Evolutionary conservation across 2,888 invertebrate species (phyloP).

Genomic region (Trachelus stipa): DNA sequence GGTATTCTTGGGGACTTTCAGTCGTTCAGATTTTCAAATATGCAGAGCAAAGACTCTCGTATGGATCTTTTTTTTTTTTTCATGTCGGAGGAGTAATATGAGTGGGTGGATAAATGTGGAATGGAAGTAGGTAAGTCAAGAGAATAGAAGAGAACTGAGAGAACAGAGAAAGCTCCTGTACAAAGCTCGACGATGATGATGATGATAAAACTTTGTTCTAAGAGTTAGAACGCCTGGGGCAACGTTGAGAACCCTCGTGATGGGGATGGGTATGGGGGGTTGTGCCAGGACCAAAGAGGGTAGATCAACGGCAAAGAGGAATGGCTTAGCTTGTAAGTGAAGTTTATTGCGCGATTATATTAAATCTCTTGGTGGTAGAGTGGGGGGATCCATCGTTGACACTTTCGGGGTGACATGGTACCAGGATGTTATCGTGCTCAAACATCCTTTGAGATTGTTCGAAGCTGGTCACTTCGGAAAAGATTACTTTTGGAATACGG

Average conservation of each 20-base stretch:
- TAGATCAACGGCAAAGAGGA: background rate
- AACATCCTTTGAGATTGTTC: slow-evolving; percentile 23
- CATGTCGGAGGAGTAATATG: background rate
- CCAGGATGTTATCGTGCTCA: slow-evolving; percentile 32
- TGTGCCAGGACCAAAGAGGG: background rate
- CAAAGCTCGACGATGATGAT: slow-evolving; percentile 4
- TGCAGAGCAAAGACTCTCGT: background rate
- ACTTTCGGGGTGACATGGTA: background rate
- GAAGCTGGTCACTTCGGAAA: background rate
- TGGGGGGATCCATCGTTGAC: background rate
- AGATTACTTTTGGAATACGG: slow-evolving; percentile 12
- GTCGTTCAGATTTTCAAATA: background rate
- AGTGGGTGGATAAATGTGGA: slow-evolving; percentile 14
- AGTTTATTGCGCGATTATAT: slow-evolving; percentile 63
- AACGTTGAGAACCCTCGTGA: background rate
- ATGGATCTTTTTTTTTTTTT: background rate
- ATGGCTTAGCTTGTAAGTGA: slow-evolving; percentile 55
- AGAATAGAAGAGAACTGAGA: slow-evolving; percentile 25
- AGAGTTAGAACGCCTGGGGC: slow-evolving; percentile 15
- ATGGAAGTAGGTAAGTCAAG: slow-evolving; percentile 14
- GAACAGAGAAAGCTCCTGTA: slow-evolving; percentile 24
- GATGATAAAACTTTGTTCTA: slow-evolving; percentile 8
- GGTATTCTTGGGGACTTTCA: background rate
- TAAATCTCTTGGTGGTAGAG: slow-evolving; percentile 50
- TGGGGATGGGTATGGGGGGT: background rate